Evolutionary conservation across 2,113 vertebrate genomes (phyloP).

Genomic region (Tupaia chinensis): DNA sequence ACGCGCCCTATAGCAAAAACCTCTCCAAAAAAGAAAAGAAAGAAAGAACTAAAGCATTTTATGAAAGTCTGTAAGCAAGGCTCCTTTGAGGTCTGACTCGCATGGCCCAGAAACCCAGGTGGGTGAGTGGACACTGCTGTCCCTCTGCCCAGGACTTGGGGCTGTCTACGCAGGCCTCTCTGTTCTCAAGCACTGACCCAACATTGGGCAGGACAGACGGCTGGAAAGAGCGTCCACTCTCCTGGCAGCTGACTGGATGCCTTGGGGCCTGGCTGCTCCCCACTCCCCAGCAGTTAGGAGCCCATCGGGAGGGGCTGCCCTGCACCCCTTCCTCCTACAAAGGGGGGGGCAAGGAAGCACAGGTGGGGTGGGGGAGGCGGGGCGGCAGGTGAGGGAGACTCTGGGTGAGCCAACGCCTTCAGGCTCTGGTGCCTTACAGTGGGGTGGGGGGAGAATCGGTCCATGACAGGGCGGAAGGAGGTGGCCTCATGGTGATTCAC

Average conservation of each 20-base stretch:
- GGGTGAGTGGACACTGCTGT: background rate
- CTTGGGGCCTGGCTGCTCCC: background rate
- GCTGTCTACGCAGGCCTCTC: rapidly evolving
- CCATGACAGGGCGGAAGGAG: rapidly evolving
- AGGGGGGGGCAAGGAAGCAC: background rate
- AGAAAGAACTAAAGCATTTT: background rate
- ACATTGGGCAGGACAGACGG: background rate
- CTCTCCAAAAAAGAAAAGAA: too few species aligned
- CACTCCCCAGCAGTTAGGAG: background rate
- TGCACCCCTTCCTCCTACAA: background rate
- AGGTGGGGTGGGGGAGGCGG: too few species aligned
- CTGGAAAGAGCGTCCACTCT: background rate
- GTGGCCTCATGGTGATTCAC: background rate
- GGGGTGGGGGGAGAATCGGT: rapidly evolving
- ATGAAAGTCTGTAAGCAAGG: background rate
- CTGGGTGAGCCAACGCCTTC: background rate
- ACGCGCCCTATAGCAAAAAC: too few species aligned
- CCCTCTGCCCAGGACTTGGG: background rate
- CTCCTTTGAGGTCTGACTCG: background rate
- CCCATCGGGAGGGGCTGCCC: background rate
- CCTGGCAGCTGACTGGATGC: background rate
- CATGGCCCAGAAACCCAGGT: background rate
- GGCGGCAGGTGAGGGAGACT: background rate
- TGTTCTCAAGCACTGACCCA: background rate
- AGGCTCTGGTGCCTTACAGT: background rate